Conservation (phyloP, 2,113 vertebrate genomes). For the Pseudopodoces humilis region DNA sequence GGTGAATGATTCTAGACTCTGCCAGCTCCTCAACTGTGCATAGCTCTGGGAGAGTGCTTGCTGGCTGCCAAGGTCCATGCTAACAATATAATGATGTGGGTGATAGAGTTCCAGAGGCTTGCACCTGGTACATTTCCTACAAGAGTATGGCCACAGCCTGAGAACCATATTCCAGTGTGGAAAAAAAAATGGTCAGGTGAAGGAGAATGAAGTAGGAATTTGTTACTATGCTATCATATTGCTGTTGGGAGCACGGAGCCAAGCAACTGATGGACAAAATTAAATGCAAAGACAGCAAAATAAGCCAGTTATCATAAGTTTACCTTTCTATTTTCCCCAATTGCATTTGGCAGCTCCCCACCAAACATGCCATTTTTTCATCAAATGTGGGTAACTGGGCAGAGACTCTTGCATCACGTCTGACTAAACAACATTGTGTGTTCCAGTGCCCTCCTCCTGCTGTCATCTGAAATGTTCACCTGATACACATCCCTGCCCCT, state of each 20-base stretch:
- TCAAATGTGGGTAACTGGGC: not conserved
- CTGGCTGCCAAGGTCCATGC: not conserved
- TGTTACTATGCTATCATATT: not conserved
- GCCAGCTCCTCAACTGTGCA: not conserved
- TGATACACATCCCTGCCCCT: not conserved
- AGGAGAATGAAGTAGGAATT: not conserved
- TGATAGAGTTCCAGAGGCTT: not conserved
- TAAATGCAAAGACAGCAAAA: not conserved
- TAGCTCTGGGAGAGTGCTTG: not conserved
- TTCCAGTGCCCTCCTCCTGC: not conserved
- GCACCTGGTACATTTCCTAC: not conserved
- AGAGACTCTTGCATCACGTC: not conserved
- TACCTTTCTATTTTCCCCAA: not conserved
- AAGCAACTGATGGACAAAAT: not conserved
- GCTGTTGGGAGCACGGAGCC: not conserved
- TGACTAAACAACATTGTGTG: not conserved
- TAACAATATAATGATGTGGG: not conserved
- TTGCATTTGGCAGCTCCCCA: not conserved
- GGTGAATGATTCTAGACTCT: not conserved
- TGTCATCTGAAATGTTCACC: not conserved
- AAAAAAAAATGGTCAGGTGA: not conserved
- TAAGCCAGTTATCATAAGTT: not conserved
- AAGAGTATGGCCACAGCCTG: not conserved
- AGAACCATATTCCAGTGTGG: not conserved
- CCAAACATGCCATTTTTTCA: not conserved